Evolutionary conservation across 2,888 invertebrate genomes (phyloP), one percentile per base, ranked within the genome.

Genomic region (Heteromyza rotundicornis): DNA sequence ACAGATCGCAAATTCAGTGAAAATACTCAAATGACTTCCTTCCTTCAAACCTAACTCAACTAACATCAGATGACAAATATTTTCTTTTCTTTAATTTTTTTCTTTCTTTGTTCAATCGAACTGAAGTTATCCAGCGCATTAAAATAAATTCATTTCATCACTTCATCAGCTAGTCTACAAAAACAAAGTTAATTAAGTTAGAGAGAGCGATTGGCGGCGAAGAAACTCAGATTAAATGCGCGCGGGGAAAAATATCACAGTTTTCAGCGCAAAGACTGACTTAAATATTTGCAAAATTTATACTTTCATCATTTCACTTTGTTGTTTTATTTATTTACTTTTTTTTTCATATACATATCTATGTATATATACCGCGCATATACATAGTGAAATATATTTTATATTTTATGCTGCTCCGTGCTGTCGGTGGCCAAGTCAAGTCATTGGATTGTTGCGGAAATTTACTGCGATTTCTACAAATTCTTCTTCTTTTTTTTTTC

Each of bases 211-310:
- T n/a, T n/a, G n/a, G n/a, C 32, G 32, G 32, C 32, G 32, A 8
- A 5, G 32, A 5, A 32, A 32, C 32, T 32, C 40, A 40, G n/a
- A 40, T 40, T 40, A 40, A 14, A 40, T n/a, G 40, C 40, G 40
- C 27, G 7, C 10, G n/a, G n/a, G 32, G 12, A 32, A 32, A 32
- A 32, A 12, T 32, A 32, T n/a, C n/a, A n/a, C n/a, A n/a, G n/a
- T n/a, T n/a, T 5, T 27, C 10, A 27, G 27, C 10, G 27, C 27
- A 27, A 27, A 27, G 27, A 47, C 47, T 14, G 47, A 47, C 47
- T 47, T 47, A 47, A 47, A 47, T 47, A 47, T 47, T 47, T 47
- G 47, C 20, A 47, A 17, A 49, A 47, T 57, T 47, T 32, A 24
- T 44, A 49, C n/a, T 19, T 57, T 55, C 40, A 17, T 55, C 22